Base-by-base conservation (phyloP, 2,797 vertebrate species). In the Lithobates pipiens region DNA sequence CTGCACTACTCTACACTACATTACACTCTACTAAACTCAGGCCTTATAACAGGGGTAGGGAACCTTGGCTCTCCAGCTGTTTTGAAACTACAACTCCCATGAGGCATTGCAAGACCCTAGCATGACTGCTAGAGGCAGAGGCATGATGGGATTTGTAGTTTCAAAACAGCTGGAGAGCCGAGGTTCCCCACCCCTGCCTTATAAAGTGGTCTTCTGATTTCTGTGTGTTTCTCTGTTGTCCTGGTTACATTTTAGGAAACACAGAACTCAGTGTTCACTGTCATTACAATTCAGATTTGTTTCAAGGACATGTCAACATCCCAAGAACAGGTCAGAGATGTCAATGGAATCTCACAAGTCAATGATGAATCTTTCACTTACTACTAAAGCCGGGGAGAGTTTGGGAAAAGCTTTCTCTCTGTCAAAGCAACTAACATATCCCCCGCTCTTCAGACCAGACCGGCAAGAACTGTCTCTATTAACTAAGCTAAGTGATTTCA, bases 311-410 rank as follows among this genome's bases (percentile, higher is more conserved):
- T 42, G 23, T 36, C 10, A 69, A 73, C 68, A 63, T 27, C 5
- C 21, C 50, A 63, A 42, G 69, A 61, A 81, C 50, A 50, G 54
- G 36, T 54, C 34, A 73, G 80, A 5, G 69, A 85, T 36, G 68
- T 10, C 32, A 32, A 21, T 29, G 76, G 89, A 91, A 92, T 92
- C 89, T 91, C 86, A 73, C 90, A 92, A 11, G 2, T 1, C 42
- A 32, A 27, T 85, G 86, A 85, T 74, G 89, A 89, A 77, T 85
- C 74, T 88, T 84, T 91, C 87, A 88, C 1, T 70, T 25, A 25
- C 15, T 23, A 72, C 39, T 46, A 82, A 69, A 70, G 77, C 77
- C 69, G 71, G 18, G 18, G 71, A 67, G 63, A 18, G 44, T 23
- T 36, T 73, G n/a, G 54, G 80, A 74, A 74, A 39, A 81, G 46